Evolutionary conservation across 2,888 invertebrate species (phyloP).

Genomic region (Gastrophysa polygoni): DNA sequence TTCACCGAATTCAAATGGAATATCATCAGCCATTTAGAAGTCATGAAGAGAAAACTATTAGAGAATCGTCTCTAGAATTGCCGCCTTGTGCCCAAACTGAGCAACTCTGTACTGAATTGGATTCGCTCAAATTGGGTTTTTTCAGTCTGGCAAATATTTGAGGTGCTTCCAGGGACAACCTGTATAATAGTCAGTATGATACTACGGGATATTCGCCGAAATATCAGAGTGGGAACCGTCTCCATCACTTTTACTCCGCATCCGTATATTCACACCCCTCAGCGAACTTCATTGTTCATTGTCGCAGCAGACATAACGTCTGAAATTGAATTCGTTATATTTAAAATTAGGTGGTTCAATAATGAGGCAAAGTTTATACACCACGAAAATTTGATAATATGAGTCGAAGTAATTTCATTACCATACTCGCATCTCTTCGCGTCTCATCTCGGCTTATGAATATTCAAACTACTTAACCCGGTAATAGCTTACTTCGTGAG

Average conservation of each 20-base stretch:
- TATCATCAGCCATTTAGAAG: too few relatives aligned
- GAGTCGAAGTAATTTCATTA: constrained; percentile 52
- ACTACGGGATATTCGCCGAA: too few relatives aligned
- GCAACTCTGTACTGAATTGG: too few relatives aligned
- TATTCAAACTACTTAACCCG: constrained; percentile 50
- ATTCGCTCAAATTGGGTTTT: too few relatives aligned
- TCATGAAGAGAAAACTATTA: too few relatives aligned
- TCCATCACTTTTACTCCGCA: constrained; percentile 9
- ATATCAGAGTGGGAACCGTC: constrained; percentile 6
- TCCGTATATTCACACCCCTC: constrained; percentile 19
- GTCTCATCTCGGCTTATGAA: constrained; percentile 48
- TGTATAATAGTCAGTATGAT: too few relatives aligned
- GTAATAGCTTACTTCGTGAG: constrained; percentile 46
- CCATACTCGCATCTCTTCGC: constrained; percentile 49
- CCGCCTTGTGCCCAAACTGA: too few relatives aligned
- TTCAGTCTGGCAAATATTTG: too few relatives aligned
- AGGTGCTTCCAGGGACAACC: too few relatives aligned
- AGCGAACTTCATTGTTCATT: constrained; percentile 29
- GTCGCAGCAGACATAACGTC: constrained; percentile 32
- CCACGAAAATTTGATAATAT: constrained; percentile 51
- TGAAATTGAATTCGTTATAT: constrained; percentile 40
- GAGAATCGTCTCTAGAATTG: too few relatives aligned
- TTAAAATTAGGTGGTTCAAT: constrained; percentile 44
- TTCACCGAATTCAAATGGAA: too few relatives aligned
- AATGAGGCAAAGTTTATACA: constrained; percentile 49